Base-by-base conservation (phyloP, 2,113 vertebrate genomes). In the Marmota monax region DNA sequence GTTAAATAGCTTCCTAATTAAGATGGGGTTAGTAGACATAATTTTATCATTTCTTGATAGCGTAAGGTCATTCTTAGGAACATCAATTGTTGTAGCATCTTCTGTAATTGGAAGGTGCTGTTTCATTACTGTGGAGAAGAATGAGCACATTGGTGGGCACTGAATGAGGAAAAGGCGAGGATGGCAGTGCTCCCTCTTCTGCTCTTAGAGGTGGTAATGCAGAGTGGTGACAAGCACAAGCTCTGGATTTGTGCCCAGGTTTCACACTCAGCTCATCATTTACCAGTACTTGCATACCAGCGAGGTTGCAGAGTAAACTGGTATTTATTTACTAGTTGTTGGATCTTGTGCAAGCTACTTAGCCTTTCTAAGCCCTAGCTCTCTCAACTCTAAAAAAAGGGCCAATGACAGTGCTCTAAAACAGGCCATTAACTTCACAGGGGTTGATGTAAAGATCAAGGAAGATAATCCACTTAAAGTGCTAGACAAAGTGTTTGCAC, bases 141-240 rank as follows among this genome's bases (percentile, higher is more conserved):
- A 4, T 3, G 3, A 0, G 8, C 0, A 5, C 22, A n/a, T 9
- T 14, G n/a, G 17, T 0, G 20, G 39, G 12, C 4, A 3, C 7
- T 1, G 17, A 29, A 20, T 25, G n/a, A 92, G 48, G 1, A 29
- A 34, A 84, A 9, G 17, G 7, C 53, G 4, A 6, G 6, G 14
- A 2, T 27, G 0, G 8, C 39, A 32, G 42, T 0, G 23, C 18
- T 65, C 48, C 39, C 84, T 51, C 72, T 93, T 73, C 23, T 20
- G 20, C 48, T 91, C 29, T 34, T 20, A 73, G 80, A 92, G 56
- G 74, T 76, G 27, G 45, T 12, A 74, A 63, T 3, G n/a, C 77
- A 74, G 17, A 42, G 25, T 12, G 48, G 88, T 76, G 29, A 70
- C 45, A 72, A 73, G 61, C 5, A 22, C 12, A 32, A 7, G 32